Base-by-base conservation (phyloP, 1,140 invertebrate genomes). In the Cotesia vestalis region DNA sequence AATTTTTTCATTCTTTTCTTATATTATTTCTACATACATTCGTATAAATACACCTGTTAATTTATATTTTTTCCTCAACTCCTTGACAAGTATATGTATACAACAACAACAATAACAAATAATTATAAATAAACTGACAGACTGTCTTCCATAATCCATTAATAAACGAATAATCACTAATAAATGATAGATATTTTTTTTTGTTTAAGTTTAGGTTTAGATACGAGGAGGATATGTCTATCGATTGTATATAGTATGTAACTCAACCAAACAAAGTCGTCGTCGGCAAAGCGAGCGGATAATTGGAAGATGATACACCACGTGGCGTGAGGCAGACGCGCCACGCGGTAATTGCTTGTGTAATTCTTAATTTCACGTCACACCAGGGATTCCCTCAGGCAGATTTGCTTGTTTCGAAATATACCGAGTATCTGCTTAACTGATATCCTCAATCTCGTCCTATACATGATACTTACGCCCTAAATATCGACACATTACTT, bases 341-440 rank as follows among this genome's bases (percentile, higher is more conserved):
- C 79, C 71, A 77, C 72, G 72, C 72, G 78, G 80, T 84, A 85
- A 85, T 85, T 85, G 83, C 84, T 83, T 81, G 83, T 84, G 83
- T 85, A 84, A 85, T 85, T 84, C 83, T 84, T 84, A 85, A 85
- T 85, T 85, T 84, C 80, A 84, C 81, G 82, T 85, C 83, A 84
- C 82, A 80, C 81, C 79, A 80, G 79, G 83, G 79, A 83, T 83
- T 82, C 80, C 78, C 78, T 69, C 40, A 62, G 72, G 75, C 71
- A 46, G 51, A 76, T 68, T 66, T 61, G 53, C 66, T 68, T 53
- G 72, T 71, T 75, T 66, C 38, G 36, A 36, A 68, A 46, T 60
- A 62, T 66, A 71, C 62, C 60, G 55, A 57, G 59, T 71, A 60
- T 61, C 11, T 36, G 55, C 14, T n/a, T 52, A 34, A 38, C 14